Base-by-base conservation (phyloP, 2,797 vertebrate genomes). In the Tympanoctomys barrerae region DNA sequence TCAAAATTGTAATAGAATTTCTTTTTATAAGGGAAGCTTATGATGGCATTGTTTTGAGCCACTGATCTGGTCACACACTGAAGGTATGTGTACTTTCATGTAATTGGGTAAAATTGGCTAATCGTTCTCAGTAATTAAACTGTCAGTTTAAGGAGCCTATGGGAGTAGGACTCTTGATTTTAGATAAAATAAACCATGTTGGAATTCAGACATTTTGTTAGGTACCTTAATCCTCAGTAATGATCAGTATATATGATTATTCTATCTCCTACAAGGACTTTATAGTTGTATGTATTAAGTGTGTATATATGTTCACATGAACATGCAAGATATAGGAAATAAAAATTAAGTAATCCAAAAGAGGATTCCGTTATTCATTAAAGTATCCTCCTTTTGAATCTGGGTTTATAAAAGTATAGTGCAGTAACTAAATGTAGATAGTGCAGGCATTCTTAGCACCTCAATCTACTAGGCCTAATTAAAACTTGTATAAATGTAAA, bases 401-500 rank as follows among this genome's bases (percentile, higher is more conserved):
- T 97, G 97, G 95, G 92, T 97, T 98, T 96, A 96, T 95, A 97
- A 97, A 96, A 97, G 96, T 92, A 97, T 94, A 98, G 98, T 98
- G 97, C 97, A 85, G 97, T 98, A 97, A 98, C 97, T 98, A 98
- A 97, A 85, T 98, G 98, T 98, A 98, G 98, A 98, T 98, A 98
- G 97, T 91, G 88, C 92, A 0, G 61, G 96, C 94, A 94, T 80
- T 98, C 94, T 97, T 98, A 98, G 97, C 98, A 96, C 97, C 93
- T 96, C 98, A 96, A 90, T 96, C 75, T 93, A 97, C 95, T 98
- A 95, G 95, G 96, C 98, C 97, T 88, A 96, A 98, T 96, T 98
- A 98, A 98, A 97, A 97, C 97, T 97, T 99, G 99, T 99, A 99
- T 98, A 99, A 99, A 99, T 99, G 98, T 99, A 99, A 98, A 99